Evolutionary conservation across 2,113 vertebrate genomes (phyloP).

Genomic region (Erinaceus europaeus): DNA sequence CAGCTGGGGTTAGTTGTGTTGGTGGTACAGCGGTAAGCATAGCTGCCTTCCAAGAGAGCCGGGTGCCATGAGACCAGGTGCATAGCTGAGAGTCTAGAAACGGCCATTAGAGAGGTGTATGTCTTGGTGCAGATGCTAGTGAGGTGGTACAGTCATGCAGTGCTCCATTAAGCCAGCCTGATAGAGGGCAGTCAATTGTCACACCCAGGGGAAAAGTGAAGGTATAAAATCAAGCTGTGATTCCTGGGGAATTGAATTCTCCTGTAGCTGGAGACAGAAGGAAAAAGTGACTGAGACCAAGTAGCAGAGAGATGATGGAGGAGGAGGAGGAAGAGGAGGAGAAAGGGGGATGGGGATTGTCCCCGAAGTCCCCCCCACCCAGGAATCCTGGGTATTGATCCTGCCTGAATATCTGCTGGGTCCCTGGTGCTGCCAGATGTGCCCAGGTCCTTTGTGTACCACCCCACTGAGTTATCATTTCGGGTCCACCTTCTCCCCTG

Average conservation of each 20-base stretch:
- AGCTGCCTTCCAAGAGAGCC: too few species aligned
- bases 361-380: too few species aligned
- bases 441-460: background rate
- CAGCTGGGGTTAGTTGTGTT: too few species aligned
- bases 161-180: slow-evolving; percentile 48
- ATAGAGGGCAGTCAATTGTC: slow-evolving; percentile 54
- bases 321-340: background rate
- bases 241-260: slow-evolving; percentile 61
- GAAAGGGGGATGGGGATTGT: background rate
- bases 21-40: too few species aligned
- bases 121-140: background rate
- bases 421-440: slow-evolving; percentile 40
- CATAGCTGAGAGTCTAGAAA: slow-evolving; percentile 51
- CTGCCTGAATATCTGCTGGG: slow-evolving; percentile 43
- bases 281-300: background rate
- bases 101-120: slow-evolving; percentile 31
- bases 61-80: slow-evolving; percentile 7
- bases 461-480: slow-evolving; percentile 19
- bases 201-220: slow-evolving; percentile 41
- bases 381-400: slow-evolving; percentile 51
- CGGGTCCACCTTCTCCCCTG: background rate
- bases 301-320: background rate
- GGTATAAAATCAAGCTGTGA: slow-evolving; percentile 61
- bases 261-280: background rate
- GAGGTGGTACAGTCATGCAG: slow-evolving; percentile 41